A percentile compares a stretch with the other conserved stretches of the same genome.
phyloP scores from a whole-genome alignment of 2,797 vertebrate species.

The Capromys pilorides region DNA sequence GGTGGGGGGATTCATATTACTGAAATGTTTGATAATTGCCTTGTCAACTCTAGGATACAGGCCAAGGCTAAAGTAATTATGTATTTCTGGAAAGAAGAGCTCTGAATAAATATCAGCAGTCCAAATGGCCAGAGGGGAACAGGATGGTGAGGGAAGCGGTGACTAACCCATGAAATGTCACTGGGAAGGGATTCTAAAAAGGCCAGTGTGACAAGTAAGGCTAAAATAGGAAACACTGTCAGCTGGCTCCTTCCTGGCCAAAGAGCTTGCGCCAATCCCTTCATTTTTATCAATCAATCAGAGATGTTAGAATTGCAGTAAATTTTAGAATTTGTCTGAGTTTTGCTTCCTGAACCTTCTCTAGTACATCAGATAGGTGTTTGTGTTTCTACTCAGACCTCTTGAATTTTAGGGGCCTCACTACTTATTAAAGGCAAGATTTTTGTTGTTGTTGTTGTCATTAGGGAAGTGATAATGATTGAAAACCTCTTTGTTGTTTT shows the following conservation, averaged over 20 bases:
- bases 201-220: fast-evolving
- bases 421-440: neutral
- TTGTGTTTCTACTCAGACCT: neutral
- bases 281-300: neutral
- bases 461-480: neutral
- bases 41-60: neutral
- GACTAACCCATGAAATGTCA: neutral
- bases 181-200: neutral
- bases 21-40: neutral
- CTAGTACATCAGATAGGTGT: neutral
- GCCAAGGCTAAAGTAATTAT: neutral
- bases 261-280: neutral
- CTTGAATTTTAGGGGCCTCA: neutral
- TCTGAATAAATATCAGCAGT: neutral
- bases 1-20: neutral
- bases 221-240: neutral
- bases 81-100: neutral
- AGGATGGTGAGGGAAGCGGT: too few relatives aligned
- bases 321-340: neutral
- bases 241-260: neutral
- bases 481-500: slow-evolving; percentile 1
- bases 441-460: neutral
- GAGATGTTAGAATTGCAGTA: neutral
- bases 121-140: neutral
- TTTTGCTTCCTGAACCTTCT: neutral